Conservation (phyloP, 2,888 invertebrate species). For the Acleris literana region DNA sequence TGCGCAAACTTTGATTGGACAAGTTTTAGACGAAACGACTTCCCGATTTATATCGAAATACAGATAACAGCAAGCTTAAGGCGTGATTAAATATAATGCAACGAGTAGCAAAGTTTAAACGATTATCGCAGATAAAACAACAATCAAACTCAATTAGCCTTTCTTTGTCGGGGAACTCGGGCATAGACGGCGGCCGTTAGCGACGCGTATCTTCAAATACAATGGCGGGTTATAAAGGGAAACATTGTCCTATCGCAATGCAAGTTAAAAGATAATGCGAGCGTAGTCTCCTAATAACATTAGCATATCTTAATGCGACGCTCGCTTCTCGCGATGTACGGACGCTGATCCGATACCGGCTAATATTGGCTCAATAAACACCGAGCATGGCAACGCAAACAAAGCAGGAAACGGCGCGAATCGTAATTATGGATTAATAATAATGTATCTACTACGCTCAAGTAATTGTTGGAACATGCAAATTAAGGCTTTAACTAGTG, state of each 20-base stretch:
- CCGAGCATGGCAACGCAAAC: slow-evolving; percentile 53
- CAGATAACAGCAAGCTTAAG: neutral
- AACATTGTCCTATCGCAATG: slow-evolving; percentile 55
- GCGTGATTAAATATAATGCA: slow-evolving; percentile 30
- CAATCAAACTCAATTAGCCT: slow-evolving; percentile 36
- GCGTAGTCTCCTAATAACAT: slow-evolving; percentile 68
- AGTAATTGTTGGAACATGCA: slow-evolving; percentile 56
- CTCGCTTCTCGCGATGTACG: slow-evolving; percentile 32
- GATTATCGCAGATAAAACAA: slow-evolving; percentile 32
- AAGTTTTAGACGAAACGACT: slow-evolving; percentile 3
- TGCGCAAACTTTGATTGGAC: slow-evolving; percentile 30
- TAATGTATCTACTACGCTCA: slow-evolving; percentile 57
- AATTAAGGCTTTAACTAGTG: slow-evolving; percentile 49
- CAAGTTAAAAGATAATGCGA: slow-evolving; percentile 64
- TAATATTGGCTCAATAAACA: slow-evolving; percentile 65
- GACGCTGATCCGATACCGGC: slow-evolving; percentile 52
- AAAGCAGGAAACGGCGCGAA: slow-evolving; percentile 52
- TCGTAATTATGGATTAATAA: slow-evolving; percentile 70
- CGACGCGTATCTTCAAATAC: slow-evolving; percentile 54
- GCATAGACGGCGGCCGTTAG: slow-evolving; percentile 38
- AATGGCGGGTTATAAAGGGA: slow-evolving; percentile 50
- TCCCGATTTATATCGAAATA: no score
- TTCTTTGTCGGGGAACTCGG: slow-evolving; percentile 19
- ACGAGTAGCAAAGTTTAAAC: slow-evolving; percentile 17
- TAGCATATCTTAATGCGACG: slow-evolving; percentile 74